Conservation (phyloP, 2,113 vertebrate species). For the Myotis brandtii region DNA sequence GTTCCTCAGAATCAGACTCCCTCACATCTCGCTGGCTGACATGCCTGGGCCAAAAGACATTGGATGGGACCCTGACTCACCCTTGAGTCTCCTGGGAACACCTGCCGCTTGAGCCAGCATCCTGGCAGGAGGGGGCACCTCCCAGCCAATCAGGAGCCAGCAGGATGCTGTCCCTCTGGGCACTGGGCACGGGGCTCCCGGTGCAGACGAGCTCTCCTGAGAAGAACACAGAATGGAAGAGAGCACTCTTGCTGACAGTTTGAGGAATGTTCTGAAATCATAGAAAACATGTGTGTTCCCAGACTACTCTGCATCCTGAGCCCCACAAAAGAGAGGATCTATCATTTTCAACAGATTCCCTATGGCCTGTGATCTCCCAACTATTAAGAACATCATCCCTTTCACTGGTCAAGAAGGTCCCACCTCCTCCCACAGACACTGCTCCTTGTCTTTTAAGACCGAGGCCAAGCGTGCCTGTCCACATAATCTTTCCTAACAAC, state of each 20-base stretch:
- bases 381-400: neutral
- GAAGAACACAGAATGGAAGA: neutral
- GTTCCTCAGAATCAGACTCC: neutral
- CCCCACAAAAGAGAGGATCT: too few species aligned
- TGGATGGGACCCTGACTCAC: neutral
- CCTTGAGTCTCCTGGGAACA: neutral
- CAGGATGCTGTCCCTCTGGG: fast-evolving
- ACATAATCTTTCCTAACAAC: neutral
- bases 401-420: neutral
- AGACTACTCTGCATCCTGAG: neutral
- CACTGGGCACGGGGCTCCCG: neutral
- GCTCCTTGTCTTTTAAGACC: neutral
- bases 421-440: too few species aligned
- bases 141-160: neutral
- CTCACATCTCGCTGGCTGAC: neutral
- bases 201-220: neutral
- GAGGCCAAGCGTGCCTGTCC: neutral
- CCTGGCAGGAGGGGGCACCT: too few species aligned
- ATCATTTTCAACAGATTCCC: neutral
- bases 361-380: neutral
- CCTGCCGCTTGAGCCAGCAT: neutral
- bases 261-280: neutral
- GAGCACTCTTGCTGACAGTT: neutral
- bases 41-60: neutral
- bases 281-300: fast-evolving